Percentiles rank a stretch among this genome's conserved stretches.
Conservation (phyloP, 2,888 invertebrate species). For the Venustoraphidia nigricollis region DNA sequence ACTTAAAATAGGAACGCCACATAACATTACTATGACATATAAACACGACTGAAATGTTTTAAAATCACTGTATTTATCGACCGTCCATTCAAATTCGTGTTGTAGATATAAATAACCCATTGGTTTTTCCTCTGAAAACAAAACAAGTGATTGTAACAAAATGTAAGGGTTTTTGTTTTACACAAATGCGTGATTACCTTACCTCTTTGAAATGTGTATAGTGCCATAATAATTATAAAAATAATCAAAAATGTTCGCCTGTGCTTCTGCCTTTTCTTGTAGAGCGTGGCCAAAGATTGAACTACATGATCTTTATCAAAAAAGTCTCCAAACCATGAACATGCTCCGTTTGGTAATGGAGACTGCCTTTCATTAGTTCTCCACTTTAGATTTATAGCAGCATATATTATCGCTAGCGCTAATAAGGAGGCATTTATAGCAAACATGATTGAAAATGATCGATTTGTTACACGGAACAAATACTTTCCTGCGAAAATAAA, state of each 20-base stretch:
- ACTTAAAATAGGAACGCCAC: slow-evolving; percentile 57
- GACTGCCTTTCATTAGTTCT: slow-evolving; percentile 49
- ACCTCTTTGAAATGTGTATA: slow-evolving; percentile 68
- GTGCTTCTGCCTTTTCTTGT: slow-evolving; percentile 39
- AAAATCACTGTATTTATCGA: slow-evolving; percentile 53
- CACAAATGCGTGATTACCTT: slow-evolving; percentile 3
- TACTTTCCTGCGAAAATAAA: slow-evolving; percentile 39
- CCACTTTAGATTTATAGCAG: slow-evolving; percentile 49
- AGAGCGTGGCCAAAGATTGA: slow-evolving; percentile 43
- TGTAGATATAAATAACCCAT: slow-evolving; percentile 62
- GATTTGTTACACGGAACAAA: slow-evolving; percentile 42
- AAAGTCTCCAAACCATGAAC: slow-evolving; percentile 38
- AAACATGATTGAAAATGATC: slow-evolving; percentile 60
- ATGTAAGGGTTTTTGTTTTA: background rate
- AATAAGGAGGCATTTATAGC: slow-evolving; percentile 48
- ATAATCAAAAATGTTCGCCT: slow-evolving; percentile 48
- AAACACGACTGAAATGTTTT: slow-evolving; percentile 55
- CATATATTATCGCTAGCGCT: slow-evolving; percentile 44
- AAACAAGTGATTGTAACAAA: background rate
- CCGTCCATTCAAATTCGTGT: slow-evolving; percentile 55
- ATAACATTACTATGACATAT: slow-evolving; percentile 53
- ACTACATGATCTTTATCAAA: slow-evolving; percentile 53
- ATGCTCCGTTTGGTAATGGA: slow-evolving; percentile 34
- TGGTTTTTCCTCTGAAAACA: slow-evolving; percentile 51
- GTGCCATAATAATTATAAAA: slow-evolving; percentile 56